These are phyloP conservation scores for Corythaeola cristata DNA, from an alignment of 2,113 vertebrate genomes.

Conservation along the genomic window DNA sequence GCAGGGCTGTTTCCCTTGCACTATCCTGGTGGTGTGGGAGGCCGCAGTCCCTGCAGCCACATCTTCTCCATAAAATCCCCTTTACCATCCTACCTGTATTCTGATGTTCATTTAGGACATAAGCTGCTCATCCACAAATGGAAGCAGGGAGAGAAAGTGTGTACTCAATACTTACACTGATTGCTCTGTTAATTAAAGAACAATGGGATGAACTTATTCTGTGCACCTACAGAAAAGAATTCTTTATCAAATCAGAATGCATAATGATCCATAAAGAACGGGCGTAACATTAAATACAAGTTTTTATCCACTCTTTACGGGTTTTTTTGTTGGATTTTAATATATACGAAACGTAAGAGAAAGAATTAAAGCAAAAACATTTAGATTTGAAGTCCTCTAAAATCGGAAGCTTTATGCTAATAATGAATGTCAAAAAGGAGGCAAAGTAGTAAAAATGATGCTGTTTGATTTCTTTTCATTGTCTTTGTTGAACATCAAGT, in stretches of 20 bases:
- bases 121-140: background rate
- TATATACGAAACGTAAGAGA: background rate
- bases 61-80: background rate
- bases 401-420: background rate
- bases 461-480: background rate
- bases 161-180: background rate
- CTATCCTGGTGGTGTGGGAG: accelerated
- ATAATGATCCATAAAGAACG: background rate
- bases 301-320: background rate
- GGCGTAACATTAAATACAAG: background rate
- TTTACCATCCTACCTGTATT: background rate
- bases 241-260: background rate
- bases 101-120: background rate
- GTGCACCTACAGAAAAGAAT: background rate
- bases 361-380: background rate
- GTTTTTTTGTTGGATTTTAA: background rate
- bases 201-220: background rate
- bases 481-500: background rate
- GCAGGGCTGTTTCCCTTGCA: background rate
- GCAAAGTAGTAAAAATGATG: background rate
- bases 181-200: background rate
- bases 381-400: background rate
- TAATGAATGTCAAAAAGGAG: background rate
- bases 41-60: background rate
- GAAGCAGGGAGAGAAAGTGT: background rate